These are phyloP conservation scores for Chaetogeoica ovagalla DNA, from an alignment of 2,888 invertebrate species.

Conservation along the genomic window DNA sequence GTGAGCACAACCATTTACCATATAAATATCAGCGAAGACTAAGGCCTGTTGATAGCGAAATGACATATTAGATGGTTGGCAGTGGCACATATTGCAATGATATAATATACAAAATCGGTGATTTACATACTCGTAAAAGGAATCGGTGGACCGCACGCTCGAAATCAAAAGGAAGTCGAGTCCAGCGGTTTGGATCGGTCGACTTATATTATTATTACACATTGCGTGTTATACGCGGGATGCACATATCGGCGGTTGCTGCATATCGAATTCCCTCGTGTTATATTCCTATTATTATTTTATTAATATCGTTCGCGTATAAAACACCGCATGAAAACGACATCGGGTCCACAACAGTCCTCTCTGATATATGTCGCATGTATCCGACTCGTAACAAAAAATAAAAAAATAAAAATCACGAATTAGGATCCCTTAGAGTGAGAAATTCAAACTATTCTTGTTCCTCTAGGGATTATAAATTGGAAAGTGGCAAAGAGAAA, in stretches of 20 bases:
- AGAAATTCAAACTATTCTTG: constrained; percentile 31
- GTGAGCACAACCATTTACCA: background rate
- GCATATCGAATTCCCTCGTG: background rate
- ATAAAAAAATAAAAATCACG: constrained; percentile 1
- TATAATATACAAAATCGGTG: background rate
- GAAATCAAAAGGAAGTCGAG: constrained; percentile 2
- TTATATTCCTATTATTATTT: background rate
- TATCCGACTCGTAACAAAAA: background rate
- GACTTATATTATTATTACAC: background rate
- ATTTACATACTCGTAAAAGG: background rate
- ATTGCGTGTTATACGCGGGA: background rate
- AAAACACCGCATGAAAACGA: background rate
- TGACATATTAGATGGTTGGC: background rate
- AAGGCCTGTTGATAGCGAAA: background rate
- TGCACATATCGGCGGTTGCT: background rate
- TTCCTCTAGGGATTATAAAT: background rate
- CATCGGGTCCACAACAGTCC: background rate
- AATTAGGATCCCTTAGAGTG: constrained; percentile 9
- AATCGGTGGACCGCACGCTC: background rate
- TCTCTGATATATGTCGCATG: background rate
- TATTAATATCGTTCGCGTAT: background rate
- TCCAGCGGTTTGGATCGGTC: constrained; percentile 18
- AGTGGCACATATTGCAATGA: background rate
- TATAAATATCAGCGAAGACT: no score
- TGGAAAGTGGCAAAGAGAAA: background rate